Evolutionary conservation across 2,888 invertebrate genomes (phyloP), one percentile per base, ranked within the genome.

Genomic region (Macrosiphum euphorbiae): DNA sequence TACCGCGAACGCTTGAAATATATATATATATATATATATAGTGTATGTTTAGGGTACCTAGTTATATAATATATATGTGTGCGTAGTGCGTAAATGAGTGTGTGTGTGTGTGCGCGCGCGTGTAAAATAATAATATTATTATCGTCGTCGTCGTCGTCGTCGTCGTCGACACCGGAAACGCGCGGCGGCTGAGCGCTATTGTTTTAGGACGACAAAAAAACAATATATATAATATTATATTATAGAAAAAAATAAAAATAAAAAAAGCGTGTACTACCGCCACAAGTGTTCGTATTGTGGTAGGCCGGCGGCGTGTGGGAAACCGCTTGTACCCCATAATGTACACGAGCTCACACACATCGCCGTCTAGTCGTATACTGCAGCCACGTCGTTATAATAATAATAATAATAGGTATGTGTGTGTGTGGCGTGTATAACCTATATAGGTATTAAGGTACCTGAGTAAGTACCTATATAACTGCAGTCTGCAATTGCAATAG

Each of bases 241-340:
- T 35, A 35, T 67, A 67, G 52, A 41, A 88, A 61, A 52, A 52
- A 61, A 67, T 85, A 20, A n/a, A 20, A 67, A 20, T 55, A 91
- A 58, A 44, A 91, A 47, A 20, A 87, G 86, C 47, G 78, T 50
- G 26, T 61, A 90, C 50, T 50, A 94, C 90, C 94, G 67, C 90
- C 94, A 87, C 90, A 90, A 94, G 90, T 90, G 94, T 90, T 94
- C 90, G 90, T 61, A 90, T 94, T 94, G 94, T 87, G 94, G 94
- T 94, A 94, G 94, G 94, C 86, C 86, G 50, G 58, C 16, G 55
- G 35, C 50, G 92, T 90, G 52, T 90, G 94, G 61, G 86, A 94
- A 90, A 61, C n/a, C 58, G 41, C 47, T 24, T 86, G 26, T 86
- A 55, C 67, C 67, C n/a, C 67, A 67, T 67, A n/a, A 52, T 55